Evolutionary conservation across 2,797 vertebrate species (phyloP), one percentile per base, ranked within the genome.

Genomic region (Uromys caudimaculatus): DNA sequence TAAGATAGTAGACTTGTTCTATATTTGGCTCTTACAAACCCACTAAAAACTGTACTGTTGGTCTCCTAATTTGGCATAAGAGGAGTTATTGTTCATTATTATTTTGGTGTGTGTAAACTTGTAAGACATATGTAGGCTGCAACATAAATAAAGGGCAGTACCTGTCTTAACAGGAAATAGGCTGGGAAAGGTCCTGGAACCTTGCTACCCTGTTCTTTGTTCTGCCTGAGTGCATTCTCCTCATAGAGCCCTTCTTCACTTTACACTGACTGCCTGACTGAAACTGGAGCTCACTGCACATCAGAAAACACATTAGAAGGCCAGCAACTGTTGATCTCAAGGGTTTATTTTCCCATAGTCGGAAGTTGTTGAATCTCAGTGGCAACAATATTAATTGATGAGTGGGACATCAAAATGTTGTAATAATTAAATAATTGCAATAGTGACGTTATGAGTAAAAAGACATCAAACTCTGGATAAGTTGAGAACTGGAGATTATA

Each of bases 161-260:
- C 77, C 19, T 85, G 41, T 75, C 83, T 56, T 71, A 69, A 81
- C 64, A 85, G 91, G 81, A 78, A 92, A 78, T 32, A 75, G 13
- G 0, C 62, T 93, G 41, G 52, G 88, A 87, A 96, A 75, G n/a
- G 52, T 88, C 24, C 24, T 64, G 64, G 87, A 17, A 17, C n/a
- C 3, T 23, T 2, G 76, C 19, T 58, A 58, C 64, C n/a, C 83
- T 79, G 17, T 21, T 81, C 32, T 38, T 76, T 84, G n/a, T 82
- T 97, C 77, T 90, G 47, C 44, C 88, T 90, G 67, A 95, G 92
- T 90, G 76, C 62, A 92, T 41, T 27, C 88, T 92, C 71, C 93
- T 56, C 58, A 86, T 73, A 79, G 77, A 67, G 12, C 19, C 7
- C 19, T 69, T 79, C 82, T 87, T 58, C 47, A 78, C 10, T 91